Percentiles rank a stretch among this genome's conserved stretches.
phyloP scores from a whole-genome alignment of 1,140 invertebrate species.

The Sminthurides bifidus region DNA sequence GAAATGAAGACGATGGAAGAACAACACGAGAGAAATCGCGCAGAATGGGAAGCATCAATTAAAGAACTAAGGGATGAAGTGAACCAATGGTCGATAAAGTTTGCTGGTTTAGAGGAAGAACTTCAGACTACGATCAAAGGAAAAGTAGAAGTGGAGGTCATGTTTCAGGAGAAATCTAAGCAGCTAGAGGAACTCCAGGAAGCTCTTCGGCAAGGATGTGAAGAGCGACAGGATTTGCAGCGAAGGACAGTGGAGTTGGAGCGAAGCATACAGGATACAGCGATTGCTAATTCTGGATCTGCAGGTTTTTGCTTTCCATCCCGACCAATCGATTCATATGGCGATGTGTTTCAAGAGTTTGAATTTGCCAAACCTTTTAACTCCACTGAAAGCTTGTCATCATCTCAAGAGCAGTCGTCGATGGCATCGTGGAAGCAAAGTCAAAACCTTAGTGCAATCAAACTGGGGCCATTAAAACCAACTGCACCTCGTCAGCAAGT shows the following conservation, averaged over 20 bases:
- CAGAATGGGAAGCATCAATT: not conserved
- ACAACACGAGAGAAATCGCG: not conserved
- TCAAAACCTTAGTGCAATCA: too few relatives aligned
- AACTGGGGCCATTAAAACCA: too few relatives aligned
- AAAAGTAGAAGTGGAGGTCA: slow-evolving; percentile 13
- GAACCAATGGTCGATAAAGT: slow-evolving; percentile 3
- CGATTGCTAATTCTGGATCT: not conserved
- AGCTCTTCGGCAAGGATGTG: slow-evolving; percentile 13
- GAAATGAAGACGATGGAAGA: slow-evolving; percentile 4
- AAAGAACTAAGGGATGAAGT: slow-evolving; percentile 5
- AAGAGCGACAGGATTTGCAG: slow-evolving; percentile 14
- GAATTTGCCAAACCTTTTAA: not conserved
- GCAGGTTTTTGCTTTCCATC: not conserved
- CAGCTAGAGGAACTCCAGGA: slow-evolving; percentile 16
- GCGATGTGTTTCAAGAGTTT: not conserved
- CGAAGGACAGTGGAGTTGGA: not conserved
- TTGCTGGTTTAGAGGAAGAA: slow-evolving; percentile 2
- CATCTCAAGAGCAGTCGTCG: not conserved
- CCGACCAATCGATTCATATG: not conserved
- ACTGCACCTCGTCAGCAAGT: too few relatives aligned
- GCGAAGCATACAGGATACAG: not conserved
- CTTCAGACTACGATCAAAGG: not conserved
- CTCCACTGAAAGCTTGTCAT: not conserved
- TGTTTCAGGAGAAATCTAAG: slow-evolving; percentile 12
- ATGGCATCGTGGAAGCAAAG: not conserved